Conservation (phyloP, 2,113 vertebrate species). For the Cyanoderma ruficeps region DNA sequence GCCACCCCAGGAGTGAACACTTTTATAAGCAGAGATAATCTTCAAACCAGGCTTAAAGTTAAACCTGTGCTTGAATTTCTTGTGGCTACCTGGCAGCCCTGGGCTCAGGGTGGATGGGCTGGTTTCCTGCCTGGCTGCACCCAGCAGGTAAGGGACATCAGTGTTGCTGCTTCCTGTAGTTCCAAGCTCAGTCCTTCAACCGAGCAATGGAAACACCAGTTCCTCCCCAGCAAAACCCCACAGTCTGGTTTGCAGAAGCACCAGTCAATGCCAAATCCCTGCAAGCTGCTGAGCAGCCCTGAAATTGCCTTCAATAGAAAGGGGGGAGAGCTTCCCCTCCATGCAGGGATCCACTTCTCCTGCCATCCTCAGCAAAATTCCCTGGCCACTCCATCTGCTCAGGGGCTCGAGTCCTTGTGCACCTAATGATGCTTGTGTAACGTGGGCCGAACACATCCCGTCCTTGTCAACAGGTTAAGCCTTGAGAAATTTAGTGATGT, state of each 20-base stretch:
- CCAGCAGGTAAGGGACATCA: not conserved
- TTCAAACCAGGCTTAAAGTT: not conserved
- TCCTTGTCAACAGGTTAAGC: slow-evolving; percentile 44
- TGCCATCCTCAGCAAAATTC: not conserved
- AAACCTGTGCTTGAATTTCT: not conserved
- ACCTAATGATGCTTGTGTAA: not conserved
- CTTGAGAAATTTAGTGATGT: slow-evolving; percentile 25
- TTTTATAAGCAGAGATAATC: not conserved
- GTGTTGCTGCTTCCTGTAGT: not conserved
- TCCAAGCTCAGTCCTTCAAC: not conserved
- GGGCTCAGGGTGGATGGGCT: rapidly evolving
- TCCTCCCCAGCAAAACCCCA: not conserved
- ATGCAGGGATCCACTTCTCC: not conserved
- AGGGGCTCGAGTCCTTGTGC: rapidly evolving
- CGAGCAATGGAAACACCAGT: rapidly evolving
- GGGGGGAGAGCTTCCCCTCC: not conserved
- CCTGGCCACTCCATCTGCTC: not conserved
- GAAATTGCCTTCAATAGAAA: not conserved
- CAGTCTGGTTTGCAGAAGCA: not conserved
- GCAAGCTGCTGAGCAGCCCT: not conserved
- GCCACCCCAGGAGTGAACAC: rapidly evolving
- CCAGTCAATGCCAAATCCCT: not conserved
- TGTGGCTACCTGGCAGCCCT: rapidly evolving
- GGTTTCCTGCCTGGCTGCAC: not conserved
- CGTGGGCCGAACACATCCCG: not conserved